Conservation (phyloP, 2,888 invertebrate species). For the Xylophagus ater region DNA sequence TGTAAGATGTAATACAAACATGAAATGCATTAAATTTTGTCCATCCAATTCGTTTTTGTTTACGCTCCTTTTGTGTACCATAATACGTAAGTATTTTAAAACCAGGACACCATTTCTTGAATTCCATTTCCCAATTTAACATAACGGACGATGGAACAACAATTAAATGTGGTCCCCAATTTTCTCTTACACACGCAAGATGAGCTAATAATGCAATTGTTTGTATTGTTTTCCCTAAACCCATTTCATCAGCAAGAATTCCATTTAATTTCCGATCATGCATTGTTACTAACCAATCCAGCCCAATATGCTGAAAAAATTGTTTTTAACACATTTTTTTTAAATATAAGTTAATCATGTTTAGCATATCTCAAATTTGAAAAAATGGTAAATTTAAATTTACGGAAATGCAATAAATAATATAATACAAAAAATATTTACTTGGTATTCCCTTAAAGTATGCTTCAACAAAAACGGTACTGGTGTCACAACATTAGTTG, state of each 20-base stretch:
- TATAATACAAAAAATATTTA: conserved; percentile 9
- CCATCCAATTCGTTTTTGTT: conserved; percentile 87
- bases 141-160: conserved; percentile 99
- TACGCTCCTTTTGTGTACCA: conserved; percentile 91
- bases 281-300: conserved; percentile 96
- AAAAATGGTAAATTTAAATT: background rate
- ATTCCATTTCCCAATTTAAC: conserved; percentile 99
- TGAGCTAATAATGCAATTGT: conserved; percentile 91
- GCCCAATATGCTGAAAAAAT: conserved; percentile 69
- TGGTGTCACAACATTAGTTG: conserved; percentile 85
- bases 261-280: conserved; percentile 90
- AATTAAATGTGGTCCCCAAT: conserved; percentile 98
- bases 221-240: conserved; percentile 93
- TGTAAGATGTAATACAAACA: conserved; percentile 95
- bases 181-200: conserved; percentile 72
- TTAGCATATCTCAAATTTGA: background rate
- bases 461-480: conserved; percentile 90
- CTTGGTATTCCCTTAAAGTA: conserved; percentile 77
- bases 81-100: conserved; percentile 99
- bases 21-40: conserved; percentile 98
- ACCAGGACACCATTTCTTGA: conserved; percentile 99
- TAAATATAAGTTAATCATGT: no score
- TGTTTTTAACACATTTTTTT: no score
- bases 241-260: conserved; percentile 95
- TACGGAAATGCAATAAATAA: background rate